Evolutionary conservation across 2,797 vertebrate species (phyloP), one percentile per base, ranked within the genome.

Genomic region (Phoebastria nigripes): DNA sequence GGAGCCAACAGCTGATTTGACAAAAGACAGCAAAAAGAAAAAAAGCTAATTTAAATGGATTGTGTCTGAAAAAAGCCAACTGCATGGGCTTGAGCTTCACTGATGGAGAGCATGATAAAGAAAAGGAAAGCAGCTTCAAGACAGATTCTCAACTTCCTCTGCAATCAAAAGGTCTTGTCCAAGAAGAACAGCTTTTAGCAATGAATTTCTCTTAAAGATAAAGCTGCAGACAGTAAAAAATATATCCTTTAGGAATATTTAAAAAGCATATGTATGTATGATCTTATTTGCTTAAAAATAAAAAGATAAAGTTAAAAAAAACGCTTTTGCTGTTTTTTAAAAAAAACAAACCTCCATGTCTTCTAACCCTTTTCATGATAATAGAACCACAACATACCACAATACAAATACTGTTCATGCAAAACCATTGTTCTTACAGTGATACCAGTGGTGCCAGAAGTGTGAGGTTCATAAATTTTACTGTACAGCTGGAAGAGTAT

Each of bases 391-490:
- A 84, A 62, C 41, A 55, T 19, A 73, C 29, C 47, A 69, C 51
- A 69, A 21, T 56, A 55, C 44, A 89, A 84, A 82, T 11, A 67
- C 16, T 56, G 14, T 65, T 83, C 61, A 67, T 35, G 37, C 26
- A 91, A 85, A 94, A 74, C 37, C 49, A 35, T 61, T 77, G 47
- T 87, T 41, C 59, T 85, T 71, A 79, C 9, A 58, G 31, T 51
- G 73, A 94, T 76, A 92, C 41, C 89, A 90, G 6, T 19, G 72
- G 47, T 80, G 54, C 59, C 67, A 80, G 56, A 93, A 96, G 56
- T 74, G 71, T 78, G 41, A 91, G 44, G 33, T 92, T 94, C 87
- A 87, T 77, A 63, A 91, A 87, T 80, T 92, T 97, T 77, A 85
- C 63, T 73, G 78, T 80, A 61, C 87, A 93, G 71, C 59, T 95